Evolutionary conservation across 2,888 invertebrate species (phyloP).

Genomic region (Anoplius nigerrimus): DNA sequence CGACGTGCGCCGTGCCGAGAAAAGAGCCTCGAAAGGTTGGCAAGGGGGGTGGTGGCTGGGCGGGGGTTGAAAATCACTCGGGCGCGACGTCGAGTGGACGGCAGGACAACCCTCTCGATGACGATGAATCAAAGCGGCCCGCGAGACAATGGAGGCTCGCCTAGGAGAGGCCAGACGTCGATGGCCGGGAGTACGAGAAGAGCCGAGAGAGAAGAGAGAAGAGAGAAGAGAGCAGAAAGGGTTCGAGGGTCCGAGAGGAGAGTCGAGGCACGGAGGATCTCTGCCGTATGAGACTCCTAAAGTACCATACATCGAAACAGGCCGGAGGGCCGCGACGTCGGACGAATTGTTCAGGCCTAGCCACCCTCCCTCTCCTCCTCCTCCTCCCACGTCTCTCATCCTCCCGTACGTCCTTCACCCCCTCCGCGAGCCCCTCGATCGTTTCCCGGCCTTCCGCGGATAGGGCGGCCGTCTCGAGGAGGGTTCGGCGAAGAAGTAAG

Average conservation of each 20-base stretch:
- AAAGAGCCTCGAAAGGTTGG: slow-evolving; percentile 44
- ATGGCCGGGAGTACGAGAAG: background rate
- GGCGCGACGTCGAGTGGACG: slow-evolving; percentile 50
- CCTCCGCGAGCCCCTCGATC: background rate
- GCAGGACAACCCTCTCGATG: slow-evolving; percentile 59
- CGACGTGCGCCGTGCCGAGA: slow-evolving; percentile 26
- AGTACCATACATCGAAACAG: slow-evolving; percentile 46
- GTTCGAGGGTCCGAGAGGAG: slow-evolving; percentile 25
- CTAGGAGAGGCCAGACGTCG: slow-evolving; percentile 18
- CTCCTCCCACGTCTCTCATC: no score
- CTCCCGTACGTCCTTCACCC: no score
- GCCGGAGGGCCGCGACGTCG: slow-evolving; percentile 19
- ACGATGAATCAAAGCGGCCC: slow-evolving; percentile 55
- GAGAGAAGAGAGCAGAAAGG: slow-evolving; percentile 1
- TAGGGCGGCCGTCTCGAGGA: no score
- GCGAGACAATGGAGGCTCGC: slow-evolving; percentile 35
- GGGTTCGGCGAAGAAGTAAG: no score
- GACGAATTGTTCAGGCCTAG: slow-evolving; percentile 43
- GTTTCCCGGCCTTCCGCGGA: background rate
- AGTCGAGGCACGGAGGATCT: slow-evolving; percentile 35
- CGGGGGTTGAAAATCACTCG: slow-evolving; percentile 62
- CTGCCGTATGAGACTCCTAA: slow-evolving; percentile 33
- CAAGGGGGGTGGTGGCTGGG: no score
- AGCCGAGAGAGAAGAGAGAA: slow-evolving; percentile 1
- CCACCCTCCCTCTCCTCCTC: background rate